Percentiles rank a stretch among this genome's conserved stretches.
Conservation (phyloP, 2,797 vertebrate genomes). For the Garrulus glandarius region DNA sequence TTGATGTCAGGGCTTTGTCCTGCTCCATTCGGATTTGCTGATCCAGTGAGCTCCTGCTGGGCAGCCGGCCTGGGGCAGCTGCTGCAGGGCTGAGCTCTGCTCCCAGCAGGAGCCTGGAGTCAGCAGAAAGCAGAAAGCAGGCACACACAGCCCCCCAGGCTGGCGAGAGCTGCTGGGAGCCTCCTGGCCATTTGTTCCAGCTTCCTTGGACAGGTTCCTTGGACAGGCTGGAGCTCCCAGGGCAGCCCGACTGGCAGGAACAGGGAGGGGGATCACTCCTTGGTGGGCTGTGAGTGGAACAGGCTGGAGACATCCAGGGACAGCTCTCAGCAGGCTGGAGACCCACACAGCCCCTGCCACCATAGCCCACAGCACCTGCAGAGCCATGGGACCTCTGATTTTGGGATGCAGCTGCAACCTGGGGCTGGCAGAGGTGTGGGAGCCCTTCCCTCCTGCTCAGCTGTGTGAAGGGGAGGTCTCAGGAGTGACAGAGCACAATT, state of each 20-base stretch:
- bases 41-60: neutral
- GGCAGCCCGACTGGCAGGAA: neutral
- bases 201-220: neutral
- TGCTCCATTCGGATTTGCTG: neutral
- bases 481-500: neutral
- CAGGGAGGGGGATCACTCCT: neutral
- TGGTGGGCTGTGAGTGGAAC: neutral
- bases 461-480: neutral
- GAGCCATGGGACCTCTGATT: neutral
- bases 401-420: neutral
- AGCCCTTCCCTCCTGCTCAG: neutral
- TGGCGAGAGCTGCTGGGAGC: neutral
- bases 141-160: neutral
- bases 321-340: neutral
- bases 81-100: neutral
- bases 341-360: neutral
- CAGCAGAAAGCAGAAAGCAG: neutral
- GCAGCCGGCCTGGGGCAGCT: rapidly evolving
- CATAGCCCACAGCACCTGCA: neutral
- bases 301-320: neutral
- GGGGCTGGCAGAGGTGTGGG: neutral
- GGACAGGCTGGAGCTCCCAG: neutral
- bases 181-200: neutral
- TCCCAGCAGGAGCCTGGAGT: neutral
- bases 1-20: neutral